A percentile compares a stretch with the other conserved stretches of the same genome.
Evolutionary conservation across 1,140 invertebrate genomes (phyloP).

Genomic region (Drosophila watanabei): DNA sequence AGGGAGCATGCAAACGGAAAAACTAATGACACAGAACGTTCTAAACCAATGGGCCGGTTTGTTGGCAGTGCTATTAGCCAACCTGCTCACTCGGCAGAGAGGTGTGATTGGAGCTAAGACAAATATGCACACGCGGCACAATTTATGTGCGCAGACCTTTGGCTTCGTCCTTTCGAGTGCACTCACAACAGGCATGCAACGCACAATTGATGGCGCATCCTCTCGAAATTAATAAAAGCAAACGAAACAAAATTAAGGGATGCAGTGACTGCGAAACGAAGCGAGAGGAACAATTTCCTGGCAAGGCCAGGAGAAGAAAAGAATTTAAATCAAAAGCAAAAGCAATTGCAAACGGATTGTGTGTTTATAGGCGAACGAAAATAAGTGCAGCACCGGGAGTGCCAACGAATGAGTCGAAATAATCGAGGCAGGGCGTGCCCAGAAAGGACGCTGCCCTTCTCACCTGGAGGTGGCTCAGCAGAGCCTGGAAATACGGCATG

Average conservation of each 20-base stretch:
- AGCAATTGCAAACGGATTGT: constrained; percentile 46
- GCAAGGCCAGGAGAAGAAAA: constrained; percentile 19
- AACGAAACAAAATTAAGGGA: constrained; percentile 22
- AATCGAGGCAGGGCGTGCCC: constrained; percentile 24
- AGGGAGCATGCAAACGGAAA: constrained; percentile 32
- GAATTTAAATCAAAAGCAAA: constrained; percentile 58
- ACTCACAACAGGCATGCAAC: constrained; percentile 70
- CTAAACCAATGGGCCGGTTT: neutral
- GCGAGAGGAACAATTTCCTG: constrained; percentile 4
- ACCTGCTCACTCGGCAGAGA: constrained; percentile 29
- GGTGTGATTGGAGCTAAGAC: constrained; percentile 55
- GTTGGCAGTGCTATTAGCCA: constrained; percentile 18
- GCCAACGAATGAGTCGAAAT: constrained; percentile 34
- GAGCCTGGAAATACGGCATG: constrained; percentile 89
- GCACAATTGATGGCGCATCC: constrained; percentile 7
- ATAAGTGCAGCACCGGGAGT: constrained; percentile 22
- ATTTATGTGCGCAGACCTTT: constrained; percentile 70
- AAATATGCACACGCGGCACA: constrained; percentile 64
- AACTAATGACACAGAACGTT: constrained; percentile 3
- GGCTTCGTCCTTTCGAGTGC: constrained; percentile 18
- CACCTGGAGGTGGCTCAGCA: constrained; percentile 91
- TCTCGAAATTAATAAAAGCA: constrained; percentile 28
- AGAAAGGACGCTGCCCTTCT: constrained; percentile 86
- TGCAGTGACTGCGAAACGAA: neutral
- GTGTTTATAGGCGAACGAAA: constrained; percentile 34